Evolutionary conservation across 2,113 vertebrate species (phyloP), one percentile per base, ranked within the genome.

Genomic region (Siphamia tubifer): DNA sequence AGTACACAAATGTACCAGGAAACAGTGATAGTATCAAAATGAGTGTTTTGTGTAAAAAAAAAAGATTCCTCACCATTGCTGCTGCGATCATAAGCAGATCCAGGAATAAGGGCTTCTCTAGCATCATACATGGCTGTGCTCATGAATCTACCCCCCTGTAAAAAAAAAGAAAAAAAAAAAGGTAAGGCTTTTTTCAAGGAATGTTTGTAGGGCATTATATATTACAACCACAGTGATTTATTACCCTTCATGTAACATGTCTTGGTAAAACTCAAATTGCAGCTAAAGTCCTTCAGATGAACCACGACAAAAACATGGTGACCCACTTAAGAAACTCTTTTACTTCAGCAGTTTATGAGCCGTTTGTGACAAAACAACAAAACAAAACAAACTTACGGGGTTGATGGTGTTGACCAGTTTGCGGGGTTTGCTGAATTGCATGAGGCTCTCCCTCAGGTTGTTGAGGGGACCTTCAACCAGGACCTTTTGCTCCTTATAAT

Each of bases 61-160:
- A 12, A 16, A 32, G 6, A n/a, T 19, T 16, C 7, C 81, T 90
- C 71, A 97, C 96, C 95, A 64, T 96, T 95, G 80, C 92, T 96
- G 90, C 96, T 97, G 64, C 96, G 90, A 69, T 98, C 96, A 2
- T 98, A 98, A 34, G 95, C 96, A 0, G 96, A 98, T 3, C 96
- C 96, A 0, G 96, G 96, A 61, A 98, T 98, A 43, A 98, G 95
- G 2, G 95, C 96, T 81, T 98, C 96, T 0, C 96, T 90, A 1
- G 96, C 96, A 12, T 98, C 96, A 1, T 98, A 98, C 96, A 98
- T 98, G 73, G 96, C 96, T 4, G 96, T 98, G 6, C 95, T 98
- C 96, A 98, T 98, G 86, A 98, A 98, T 5, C 96, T 93, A 13
- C 95, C 96, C 3, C 96, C 96, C 96, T 98, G 81, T 7, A 72